A percentile compares a stretch with the other conserved stretches of the same genome.
Evolutionary conservation across 2,797 vertebrate genomes (phyloP).

Genomic region (Platyrinchus mystaceus): DNA sequence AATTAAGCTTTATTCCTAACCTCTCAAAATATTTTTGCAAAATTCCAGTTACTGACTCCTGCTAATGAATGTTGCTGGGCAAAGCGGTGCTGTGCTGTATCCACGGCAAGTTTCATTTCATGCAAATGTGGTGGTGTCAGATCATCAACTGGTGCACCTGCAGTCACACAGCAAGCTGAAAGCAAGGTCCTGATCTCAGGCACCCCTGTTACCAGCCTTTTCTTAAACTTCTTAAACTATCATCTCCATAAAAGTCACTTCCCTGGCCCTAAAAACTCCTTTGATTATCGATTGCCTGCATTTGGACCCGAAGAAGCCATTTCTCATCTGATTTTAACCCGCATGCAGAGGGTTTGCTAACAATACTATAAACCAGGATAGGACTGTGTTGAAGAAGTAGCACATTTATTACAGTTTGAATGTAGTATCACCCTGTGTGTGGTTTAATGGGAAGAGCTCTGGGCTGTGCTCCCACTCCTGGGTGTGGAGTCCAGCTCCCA

Average conservation of each 20-base stretch:
- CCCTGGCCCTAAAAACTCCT: not conserved
- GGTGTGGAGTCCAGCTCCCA: accelerated
- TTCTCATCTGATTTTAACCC: not conserved
- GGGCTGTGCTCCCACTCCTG: not conserved
- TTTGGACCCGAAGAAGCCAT: not conserved
- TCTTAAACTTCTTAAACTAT: not conserved
- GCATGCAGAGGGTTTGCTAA: not conserved
- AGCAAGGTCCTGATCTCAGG: not conserved
- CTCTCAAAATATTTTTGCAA: not conserved
- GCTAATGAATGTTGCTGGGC: not conserved
- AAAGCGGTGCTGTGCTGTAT: not conserved
- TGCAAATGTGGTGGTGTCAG: not conserved
- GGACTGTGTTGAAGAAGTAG: not conserved
- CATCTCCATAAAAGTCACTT: not conserved
- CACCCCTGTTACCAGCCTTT: not conserved
- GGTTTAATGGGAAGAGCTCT: not conserved
- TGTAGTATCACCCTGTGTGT: not conserved
- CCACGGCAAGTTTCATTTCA: not conserved
- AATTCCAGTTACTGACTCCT: not conserved
- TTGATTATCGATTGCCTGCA: not conserved
- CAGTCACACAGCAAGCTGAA: not conserved
- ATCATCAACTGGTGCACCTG: not conserved
- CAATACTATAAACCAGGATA: not conserved
- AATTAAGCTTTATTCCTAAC: not conserved
- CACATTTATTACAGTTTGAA: not conserved